Evolutionary conservation across 35 echinoderm and acorn worm genomes (phyloP), one percentile per base, ranked within the genome.

Genomic region (Lytechinus variegatus): DNA sequence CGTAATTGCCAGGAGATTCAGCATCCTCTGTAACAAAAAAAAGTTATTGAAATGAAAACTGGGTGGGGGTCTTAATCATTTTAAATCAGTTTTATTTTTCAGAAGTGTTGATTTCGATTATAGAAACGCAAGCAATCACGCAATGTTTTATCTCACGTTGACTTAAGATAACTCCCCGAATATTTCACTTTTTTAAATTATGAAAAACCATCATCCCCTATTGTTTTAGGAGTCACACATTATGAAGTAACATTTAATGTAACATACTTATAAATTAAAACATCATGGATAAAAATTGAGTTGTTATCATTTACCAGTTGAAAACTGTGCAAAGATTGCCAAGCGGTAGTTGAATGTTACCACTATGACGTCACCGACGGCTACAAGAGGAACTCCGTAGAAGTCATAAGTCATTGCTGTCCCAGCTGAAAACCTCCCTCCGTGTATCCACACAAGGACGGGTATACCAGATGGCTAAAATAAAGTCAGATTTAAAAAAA

Each of bases 391-490:
- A 9, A 86, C 58, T 5, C 95, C 97, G 28, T 93, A 93, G 94
- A 95, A 97, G 9, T 53, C 55, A 71, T 88, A 79, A 14, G 33
- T 44, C 90, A 89, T 94, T 52, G 60, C 91, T 24, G 89, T 55
- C 9, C 96, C 97, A 27, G 21, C 10, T 24, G 51, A 86, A 61
- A 94, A 98, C 7, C 96, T 94, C 44, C 97, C 97, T 5, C 97
- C 97, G 58, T 98, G 96, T 61, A 98, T 98, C 87, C 97, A 98
- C 12, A 98, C 94, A 96, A 98, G 97, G 27, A 98, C 97, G 54
- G 97, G 54, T 57, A 91, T 89, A 19, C 56, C 87, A 16, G 89
- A 56, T 56, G 94, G 13, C 96, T 97, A 44, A 12, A 95, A 24
- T 33, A n/a, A 91, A 92, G 27, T 19, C 60, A 94, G 19, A 54